phyloP scores from a whole-genome alignment of 2,888 invertebrate genomes.

The Lycocerus yunnanus region DNA sequence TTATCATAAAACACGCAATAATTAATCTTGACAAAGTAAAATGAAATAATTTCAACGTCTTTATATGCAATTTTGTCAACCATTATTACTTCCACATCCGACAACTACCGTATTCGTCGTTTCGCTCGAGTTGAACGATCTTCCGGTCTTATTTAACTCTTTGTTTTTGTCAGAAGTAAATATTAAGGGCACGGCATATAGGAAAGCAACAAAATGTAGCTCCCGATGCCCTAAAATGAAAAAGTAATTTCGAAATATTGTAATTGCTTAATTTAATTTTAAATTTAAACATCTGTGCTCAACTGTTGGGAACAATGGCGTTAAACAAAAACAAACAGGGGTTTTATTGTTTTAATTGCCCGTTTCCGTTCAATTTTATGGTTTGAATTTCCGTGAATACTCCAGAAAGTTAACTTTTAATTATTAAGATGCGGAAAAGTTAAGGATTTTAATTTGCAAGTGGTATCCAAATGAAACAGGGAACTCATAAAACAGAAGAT shows the following conservation, averaged over 20 bases:
- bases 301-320: constrained; percentile 17
- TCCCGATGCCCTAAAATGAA: neutral
- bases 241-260: neutral
- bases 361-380: constrained; percentile 14
- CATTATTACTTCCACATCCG: constrained; percentile 15
- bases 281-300: constrained; percentile 15
- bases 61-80: constrained; percentile 1
- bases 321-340: constrained; percentile 11
- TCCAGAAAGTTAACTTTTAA: constrained; percentile 9
- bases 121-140: constrained; percentile 18
- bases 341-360: constrained; percentile 19
- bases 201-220: neutral
- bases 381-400: neutral
- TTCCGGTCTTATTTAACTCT: constrained; percentile 18
- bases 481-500: neutral
- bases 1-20: too few species aligned
- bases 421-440: constrained; percentile 1
- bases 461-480: neutral
- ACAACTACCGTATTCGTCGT: constrained; percentile 17
- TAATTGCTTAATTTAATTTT: constrained; percentile 9
- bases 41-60: constrained; percentile 24
- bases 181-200: neutral
- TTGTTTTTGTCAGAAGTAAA: neutral
- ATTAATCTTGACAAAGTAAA: constrained; percentile 6
- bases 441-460: neutral